Base-by-base conservation (phyloP, 2,113 vertebrate genomes). In the Thymallus thymallus region DNA sequence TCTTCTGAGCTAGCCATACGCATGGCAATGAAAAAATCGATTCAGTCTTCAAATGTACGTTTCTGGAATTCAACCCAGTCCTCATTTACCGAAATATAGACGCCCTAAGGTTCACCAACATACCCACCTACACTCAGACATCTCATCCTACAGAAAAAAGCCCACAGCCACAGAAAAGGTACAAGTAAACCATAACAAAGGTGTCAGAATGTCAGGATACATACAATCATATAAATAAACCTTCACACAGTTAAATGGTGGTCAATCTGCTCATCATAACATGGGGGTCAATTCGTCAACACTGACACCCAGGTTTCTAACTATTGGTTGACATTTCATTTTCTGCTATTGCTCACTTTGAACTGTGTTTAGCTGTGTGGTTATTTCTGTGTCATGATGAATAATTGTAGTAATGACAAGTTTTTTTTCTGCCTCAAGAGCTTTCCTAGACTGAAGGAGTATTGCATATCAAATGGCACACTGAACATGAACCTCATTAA, bases 401-500 rank as follows among this genome's bases (percentile, higher is more conserved):
- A 71, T 80, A 79, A 86, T 85, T 80, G 81, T 71, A 79, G 75
- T 77, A 86, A 90, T 86, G 77, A 79, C 61, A 58, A 74, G 74
- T 86, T 86, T 76, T 83, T 83, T 80, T 76, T 81, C 78, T 66
- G 82, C 82, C 74, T 83, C 83, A 79, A 80, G 70, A 74, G 18
- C 56, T 75, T 70, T 74, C 30, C 68, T 66, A 60, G 76, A 71
- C 66, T 30, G 29, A 73, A 32, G 73, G 63, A 81, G 66, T 76
- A 66, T n/a, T 55, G 12, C 6, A 64, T 14, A 29, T 80, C n/a
- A n/a, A 60, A 84, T 76, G 82, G 76, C 74, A 78, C 75, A 35
- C 48, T 80, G 77, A 87, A 85, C 84, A 85, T 77, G 76, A 73
- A 76, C 80, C 78, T 88, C 76, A 85, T 89, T 88, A 86, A 86